Base-by-base conservation (phyloP, 2,888 invertebrate genomes). In the Spicauda simplicius region DNA sequence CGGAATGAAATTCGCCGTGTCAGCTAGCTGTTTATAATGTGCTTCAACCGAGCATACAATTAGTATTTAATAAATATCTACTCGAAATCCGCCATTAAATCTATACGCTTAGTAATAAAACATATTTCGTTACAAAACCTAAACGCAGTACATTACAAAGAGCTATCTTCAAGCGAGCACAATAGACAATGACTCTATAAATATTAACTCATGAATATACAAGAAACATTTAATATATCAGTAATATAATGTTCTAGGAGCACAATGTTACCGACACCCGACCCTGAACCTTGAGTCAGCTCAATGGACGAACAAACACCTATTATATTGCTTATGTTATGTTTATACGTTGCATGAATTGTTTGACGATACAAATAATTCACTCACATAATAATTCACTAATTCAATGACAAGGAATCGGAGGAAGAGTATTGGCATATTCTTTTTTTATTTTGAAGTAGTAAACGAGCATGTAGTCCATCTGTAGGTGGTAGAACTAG, bases 251-350 rank as follows among this genome's bases (percentile, higher is more conserved):
- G 50, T 30, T 62, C 52, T 30, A 41, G 12, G 14, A 30, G 56
- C 50, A 57, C 18, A 50, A 50, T 25, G 53, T 58, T 76, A 71
- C 70, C 73, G 83, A 83, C 80, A 80, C 80, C 73, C 79, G 84
- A 80, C 87, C 84, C 80, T 85, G 86, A 86, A 84, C 84, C 80
- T 77, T 73, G 78, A 73, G 73, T 59, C 64, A 65, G 64, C 64
- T 25, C 73, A 76, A 79, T 86, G 82, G 85, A 85, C 84, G 87
- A 86, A 87, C 84, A 86, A 85, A 81, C 77, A 78, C 74, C 80
- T 78, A 80, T 84, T 83, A 80, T 84, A 81, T 77, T 67, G 72
- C 74, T 76, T 75, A 77, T 73, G 71, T 69, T 63, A 67, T 67
- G 72, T 74, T 70, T 70, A 71, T 53, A 53, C 61, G 54, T 63